Evolutionary conservation across 2,797 vertebrate species (phyloP).

Genomic region (Rallus crepitans): DNA sequence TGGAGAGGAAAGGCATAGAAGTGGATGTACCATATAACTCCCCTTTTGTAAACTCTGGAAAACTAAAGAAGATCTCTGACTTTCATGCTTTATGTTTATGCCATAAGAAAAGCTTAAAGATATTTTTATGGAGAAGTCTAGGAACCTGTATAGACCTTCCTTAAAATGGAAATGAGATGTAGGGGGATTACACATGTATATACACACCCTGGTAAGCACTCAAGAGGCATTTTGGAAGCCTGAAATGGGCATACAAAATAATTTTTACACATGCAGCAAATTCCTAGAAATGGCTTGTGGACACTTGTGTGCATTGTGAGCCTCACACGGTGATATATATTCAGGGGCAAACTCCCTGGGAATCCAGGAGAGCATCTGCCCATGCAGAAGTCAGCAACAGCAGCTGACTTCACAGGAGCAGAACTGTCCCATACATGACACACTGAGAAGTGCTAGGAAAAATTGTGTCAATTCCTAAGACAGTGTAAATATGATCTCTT

Average conservation of each 20-base stretch:
- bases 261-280: neutral
- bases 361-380: neutral
- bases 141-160: neutral
- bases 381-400: neutral
- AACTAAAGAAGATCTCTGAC: neutral
- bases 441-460: neutral
- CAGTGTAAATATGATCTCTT: neutral
- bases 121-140: accelerated
- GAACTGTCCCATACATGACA: neutral
- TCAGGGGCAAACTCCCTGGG: neutral
- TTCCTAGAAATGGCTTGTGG: neutral
- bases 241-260: neutral
- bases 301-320: neutral
- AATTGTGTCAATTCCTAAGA: neutral
- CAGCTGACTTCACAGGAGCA: neutral
- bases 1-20: neutral
- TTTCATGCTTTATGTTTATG: neutral
- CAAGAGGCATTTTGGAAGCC: neutral
- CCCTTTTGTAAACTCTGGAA: neutral
- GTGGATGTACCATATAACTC: neutral
- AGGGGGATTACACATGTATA: neutral
- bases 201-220: neutral
- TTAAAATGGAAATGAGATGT: neutral
- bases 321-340: neutral
- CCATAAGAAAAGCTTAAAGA: neutral